Evolutionary conservation across 1,140 invertebrate species (phyloP), one percentile per base, ranked within the genome.

Genomic region (Thaumatotibia leucotreta): DNA sequence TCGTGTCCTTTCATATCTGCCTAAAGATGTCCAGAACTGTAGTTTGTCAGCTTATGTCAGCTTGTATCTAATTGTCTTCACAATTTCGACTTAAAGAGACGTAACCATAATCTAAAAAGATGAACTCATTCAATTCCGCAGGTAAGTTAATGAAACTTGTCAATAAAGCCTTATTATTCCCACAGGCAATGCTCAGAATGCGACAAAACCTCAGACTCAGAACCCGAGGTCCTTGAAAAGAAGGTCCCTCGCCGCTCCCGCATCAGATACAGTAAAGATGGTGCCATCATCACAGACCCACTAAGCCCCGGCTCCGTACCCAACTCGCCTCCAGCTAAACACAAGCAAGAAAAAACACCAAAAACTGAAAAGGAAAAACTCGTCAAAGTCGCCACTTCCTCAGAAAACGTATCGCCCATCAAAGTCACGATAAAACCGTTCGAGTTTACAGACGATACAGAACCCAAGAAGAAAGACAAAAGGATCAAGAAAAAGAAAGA

Each of bases 141-240:
- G 31, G 3, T 32, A 32, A 32, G 8, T 32, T 5, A 9, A 32
- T 11, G 11, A 32, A 2, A 10, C 65, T 61, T 10, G 14, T 49
- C 0, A 20, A 6, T 64, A n/a, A n/a, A n/a, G n/a, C n/a, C 67
- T 62, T 73, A 61, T 71, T 73, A 72, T 58, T 32, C 75, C 82
- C 78, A 29, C 74, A 95, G 95, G 94, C 96, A 97, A 92, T 97
- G 96, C 83, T 97, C 96, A 0, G 96, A 97, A 84, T 97, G 96
- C 77, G 96, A 97, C 81, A 97, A 97, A 76, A 95, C 95, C 1
- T 96, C 95, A 1, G 95, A 95, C 58, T 96, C 95, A 0, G 95
- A 96, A 76, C 89, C 92, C 0, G 95, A 96, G 73, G 92, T 94
- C 0, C 92, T 96, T 22, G 95, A 96, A 72, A 94, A 95, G 33